A percentile compares a stretch with the other conserved stretches of the same genome.
Conservation (phyloP, 2,797 vertebrate species). For the Schizopygopsis pylzovi region DNA sequence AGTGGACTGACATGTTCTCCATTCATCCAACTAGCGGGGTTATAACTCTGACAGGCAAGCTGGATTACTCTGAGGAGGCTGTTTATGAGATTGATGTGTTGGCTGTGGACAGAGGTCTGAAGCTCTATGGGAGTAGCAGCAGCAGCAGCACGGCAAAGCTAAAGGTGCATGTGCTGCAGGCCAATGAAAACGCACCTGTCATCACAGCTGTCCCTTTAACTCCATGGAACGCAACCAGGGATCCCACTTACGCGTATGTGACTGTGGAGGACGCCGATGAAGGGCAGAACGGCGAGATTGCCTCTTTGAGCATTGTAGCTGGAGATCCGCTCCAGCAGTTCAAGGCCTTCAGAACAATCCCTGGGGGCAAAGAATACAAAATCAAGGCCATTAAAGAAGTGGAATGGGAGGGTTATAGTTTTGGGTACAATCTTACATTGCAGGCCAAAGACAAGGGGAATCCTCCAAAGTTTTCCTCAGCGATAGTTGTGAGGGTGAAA, state of each 20-base stretch:
- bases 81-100: constrained; percentile 84
- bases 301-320: constrained; percentile 82
- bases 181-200: constrained; percentile 78
- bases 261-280: constrained; percentile 82
- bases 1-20: constrained; percentile 83
- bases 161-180: constrained; percentile 79
- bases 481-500: constrained; percentile 78
- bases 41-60: constrained; percentile 80
- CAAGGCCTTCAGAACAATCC: constrained; percentile 76
- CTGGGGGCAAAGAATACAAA: constrained; percentile 82
- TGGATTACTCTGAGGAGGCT: constrained; percentile 77
- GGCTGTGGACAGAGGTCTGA: constrained; percentile 85
- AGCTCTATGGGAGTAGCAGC: constrained; percentile 83
- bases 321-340: constrained; percentile 84
- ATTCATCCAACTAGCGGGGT: constrained; percentile 87
- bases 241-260: constrained; percentile 79
- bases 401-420: constrained; percentile 81
- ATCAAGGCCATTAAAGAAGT: constrained; percentile 76
- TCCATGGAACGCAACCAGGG: constrained; percentile 75
- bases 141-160: constrained; percentile 85
- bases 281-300: constrained; percentile 83
- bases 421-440: constrained; percentile 85
- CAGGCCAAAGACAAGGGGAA: constrained; percentile 87
- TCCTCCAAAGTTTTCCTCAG: constrained; percentile 81
- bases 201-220: constrained; percentile 77